Base-by-base conservation (phyloP, 1,140 invertebrate genomes). In the Drosophila ananassae region DNA sequence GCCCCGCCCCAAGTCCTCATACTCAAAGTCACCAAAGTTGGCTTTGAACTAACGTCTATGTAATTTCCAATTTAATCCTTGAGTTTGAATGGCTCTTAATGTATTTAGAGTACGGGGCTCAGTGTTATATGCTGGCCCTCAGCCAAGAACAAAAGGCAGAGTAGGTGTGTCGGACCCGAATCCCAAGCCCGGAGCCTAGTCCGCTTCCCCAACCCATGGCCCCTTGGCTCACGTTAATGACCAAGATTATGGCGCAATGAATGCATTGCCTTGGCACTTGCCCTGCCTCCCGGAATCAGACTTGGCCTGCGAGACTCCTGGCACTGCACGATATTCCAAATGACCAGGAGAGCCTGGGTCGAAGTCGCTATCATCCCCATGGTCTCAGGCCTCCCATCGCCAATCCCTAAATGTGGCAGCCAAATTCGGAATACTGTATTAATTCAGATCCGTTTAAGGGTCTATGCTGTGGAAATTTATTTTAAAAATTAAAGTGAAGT, bases 41-140 rank as follows among this genome's bases (percentile, higher is more conserved):
- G 83, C 83, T 89, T 79, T 83, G 68, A 71, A 77, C 81, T 74
- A 69, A 50, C 77, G 81, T 87, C 69, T 82, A 78, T 83, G 76
- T 89, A 89, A 89, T 89, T 89, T 89, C 79, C 76, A 89, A 89
- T 89, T 89, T 89, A 89, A 89, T 83, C 84, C 84, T 89, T 79
- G 76, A 89, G 79, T 87, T 83, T 82, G 74, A 68, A 87, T 89
- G 83, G 84, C 76, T 82, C 78, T 72, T 87, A 85, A 89, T 85
- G 83, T 56, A 80, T 78, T 85, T 87, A 64, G 48, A 77, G 74
- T 71, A 59, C 60, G 39, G 50, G 63, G 46, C 47, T 67, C 55
- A 59, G 28, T 75, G 61, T 37, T 53, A 34, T 32, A 61, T 39
- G 54, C 64, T 87, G 82, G 82, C 82, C 62, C n/a, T 13, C n/a